Conservation (phyloP, 2,888 invertebrate species). For the Diaperis boleti region DNA sequence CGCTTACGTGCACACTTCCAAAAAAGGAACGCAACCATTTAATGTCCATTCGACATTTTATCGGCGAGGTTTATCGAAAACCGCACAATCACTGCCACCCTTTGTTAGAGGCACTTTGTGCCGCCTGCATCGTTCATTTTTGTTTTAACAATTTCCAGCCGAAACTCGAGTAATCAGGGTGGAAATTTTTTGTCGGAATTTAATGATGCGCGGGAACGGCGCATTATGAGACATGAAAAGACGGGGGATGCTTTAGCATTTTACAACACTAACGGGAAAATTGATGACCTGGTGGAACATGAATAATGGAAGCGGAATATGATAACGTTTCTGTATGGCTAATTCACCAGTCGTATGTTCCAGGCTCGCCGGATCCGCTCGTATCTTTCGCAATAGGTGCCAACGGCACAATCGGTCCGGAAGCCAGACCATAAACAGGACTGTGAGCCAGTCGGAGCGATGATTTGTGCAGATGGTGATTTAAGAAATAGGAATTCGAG, state of each 20-base stretch:
- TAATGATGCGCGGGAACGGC: constrained; percentile 33
- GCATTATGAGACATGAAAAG: constrained; percentile 37
- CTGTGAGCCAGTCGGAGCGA: not conserved
- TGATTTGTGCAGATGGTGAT: too few relatives aligned
- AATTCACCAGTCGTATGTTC: constrained; percentile 29
- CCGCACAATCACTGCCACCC: too few relatives aligned
- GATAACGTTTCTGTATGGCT: constrained; percentile 31
- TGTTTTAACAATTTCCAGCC: too few relatives aligned
- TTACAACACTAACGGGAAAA: constrained; percentile 36
- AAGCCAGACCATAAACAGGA: constrained; percentile 4
- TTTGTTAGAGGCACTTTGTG: too few relatives aligned
- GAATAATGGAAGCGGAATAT: constrained; percentile 34
- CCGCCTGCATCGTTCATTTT: too few relatives aligned
- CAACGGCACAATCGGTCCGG: constrained; percentile 6
- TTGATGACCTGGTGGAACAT: constrained; percentile 34
- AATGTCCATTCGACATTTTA: too few relatives aligned
- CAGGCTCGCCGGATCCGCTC: not conserved
- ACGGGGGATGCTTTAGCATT: constrained; percentile 26
- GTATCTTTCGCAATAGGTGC: constrained; percentile 14
- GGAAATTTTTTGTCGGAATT: constrained; percentile 30
- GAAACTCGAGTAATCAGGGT: constrained; percentile 20
- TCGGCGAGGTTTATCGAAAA: too few relatives aligned
- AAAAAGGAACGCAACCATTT: too few relatives aligned
- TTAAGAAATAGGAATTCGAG: too few relatives aligned
- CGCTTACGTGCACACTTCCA: too few relatives aligned